phyloP scores from a whole-genome alignment of 2,797 vertebrate species.

The Triplophysa yarkandensis region DNA sequence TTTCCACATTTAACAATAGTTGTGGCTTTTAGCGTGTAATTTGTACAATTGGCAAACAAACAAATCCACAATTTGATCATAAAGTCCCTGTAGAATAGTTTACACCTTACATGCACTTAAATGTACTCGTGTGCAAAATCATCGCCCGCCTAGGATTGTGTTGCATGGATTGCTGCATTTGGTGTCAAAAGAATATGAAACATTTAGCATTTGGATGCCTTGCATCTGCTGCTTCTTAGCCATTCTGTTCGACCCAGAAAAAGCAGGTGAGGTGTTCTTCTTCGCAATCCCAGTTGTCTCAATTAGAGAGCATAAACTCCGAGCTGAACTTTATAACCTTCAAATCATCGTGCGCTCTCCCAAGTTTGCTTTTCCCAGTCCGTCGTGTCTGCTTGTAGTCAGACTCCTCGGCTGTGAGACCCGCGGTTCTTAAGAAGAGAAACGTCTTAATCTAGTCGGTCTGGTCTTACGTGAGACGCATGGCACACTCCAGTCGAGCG shows the following conservation, averaged over 20 bases:
- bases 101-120: too few species aligned
- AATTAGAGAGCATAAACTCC: slow-evolving; percentile 62
- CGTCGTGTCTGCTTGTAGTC: slow-evolving; percentile 5
- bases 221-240: slow-evolving; percentile 46
- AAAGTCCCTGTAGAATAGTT: too few species aligned
- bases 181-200: slow-evolving; percentile 40
- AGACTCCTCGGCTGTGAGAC: slow-evolving; percentile 27
- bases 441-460: slow-evolving; percentile 76
- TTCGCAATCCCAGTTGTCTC: slow-evolving; percentile 60
- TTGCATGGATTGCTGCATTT: slow-evolving; percentile 2
- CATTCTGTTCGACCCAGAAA: slow-evolving; percentile 63
- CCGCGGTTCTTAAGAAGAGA: slow-evolving; percentile 73
- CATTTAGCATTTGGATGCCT: slow-evolving; percentile 35
- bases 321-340: slow-evolving; percentile 66
- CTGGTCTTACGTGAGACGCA: slow-evolving; percentile 68
- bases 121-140: too few species aligned
- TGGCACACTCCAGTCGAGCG: slow-evolving; percentile 43
- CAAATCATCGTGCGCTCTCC: slow-evolving; percentile 63
- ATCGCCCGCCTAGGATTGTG: not conserved
- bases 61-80: too few species aligned
- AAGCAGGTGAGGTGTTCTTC: slow-evolving; percentile 45
- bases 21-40: too few species aligned
- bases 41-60: too few species aligned
- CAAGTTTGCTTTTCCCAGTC: slow-evolving; percentile 23
- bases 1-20: not conserved